phyloP scores from a whole-genome alignment of 1,140 invertebrate genomes.

The Caenorhabditis remanei region DNA sequence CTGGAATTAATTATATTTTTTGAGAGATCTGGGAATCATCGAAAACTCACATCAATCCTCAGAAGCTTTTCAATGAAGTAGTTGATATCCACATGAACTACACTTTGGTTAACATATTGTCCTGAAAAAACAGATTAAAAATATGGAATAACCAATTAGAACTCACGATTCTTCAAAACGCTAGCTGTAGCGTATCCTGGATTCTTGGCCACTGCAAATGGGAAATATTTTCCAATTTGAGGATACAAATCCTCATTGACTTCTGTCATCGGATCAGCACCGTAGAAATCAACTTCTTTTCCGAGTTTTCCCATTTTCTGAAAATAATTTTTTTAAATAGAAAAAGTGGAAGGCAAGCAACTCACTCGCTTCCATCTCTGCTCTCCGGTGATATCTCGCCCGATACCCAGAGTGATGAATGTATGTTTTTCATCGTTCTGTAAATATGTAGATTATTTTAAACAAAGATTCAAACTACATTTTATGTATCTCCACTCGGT shows the following conservation, averaged over 20 bases:
- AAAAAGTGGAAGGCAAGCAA: background rate
- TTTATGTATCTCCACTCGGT: background rate
- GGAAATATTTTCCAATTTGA: constrained; percentile 46
- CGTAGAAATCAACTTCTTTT: constrained; percentile 12
- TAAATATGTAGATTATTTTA: background rate
- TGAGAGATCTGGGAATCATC: background rate
- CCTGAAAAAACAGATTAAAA: background rate
- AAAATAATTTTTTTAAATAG: background rate
- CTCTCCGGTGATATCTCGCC: constrained; percentile 20
- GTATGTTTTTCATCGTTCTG: constrained; percentile 15
- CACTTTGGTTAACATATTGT: constrained; percentile 26
- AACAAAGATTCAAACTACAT: background rate
- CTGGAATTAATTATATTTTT: background rate
- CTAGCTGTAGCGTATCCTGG: constrained; percentile 27
- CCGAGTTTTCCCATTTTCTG: constrained; percentile 51
- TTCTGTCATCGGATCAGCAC: constrained; percentile 50
- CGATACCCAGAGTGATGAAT: constrained; percentile 13
- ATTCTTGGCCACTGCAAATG: constrained; percentile 6
- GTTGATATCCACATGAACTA: background rate
- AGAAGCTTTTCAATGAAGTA: constrained; percentile 2
- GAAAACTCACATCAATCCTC: background rate
- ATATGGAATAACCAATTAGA: background rate
- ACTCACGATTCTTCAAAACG: constrained; percentile 9
- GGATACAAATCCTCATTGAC: constrained; percentile 21
- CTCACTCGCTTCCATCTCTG: background rate